Conservation (phyloP, 2,113 vertebrate species). For the Seriola quinqueradiata region DNA sequence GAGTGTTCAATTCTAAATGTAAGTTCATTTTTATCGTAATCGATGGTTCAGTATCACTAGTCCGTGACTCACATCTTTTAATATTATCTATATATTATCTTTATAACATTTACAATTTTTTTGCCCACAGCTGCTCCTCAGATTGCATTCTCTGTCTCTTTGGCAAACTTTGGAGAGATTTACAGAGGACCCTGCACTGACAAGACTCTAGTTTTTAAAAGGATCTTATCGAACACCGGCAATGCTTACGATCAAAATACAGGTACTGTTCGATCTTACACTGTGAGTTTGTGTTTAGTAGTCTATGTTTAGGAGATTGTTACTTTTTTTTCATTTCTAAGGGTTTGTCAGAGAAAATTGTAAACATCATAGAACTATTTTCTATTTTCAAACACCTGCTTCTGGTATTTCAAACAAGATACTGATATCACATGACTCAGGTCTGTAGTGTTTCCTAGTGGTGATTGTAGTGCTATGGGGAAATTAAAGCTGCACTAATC, state of each 20-base stretch:
- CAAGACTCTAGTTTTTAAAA: conserved; percentile 63
- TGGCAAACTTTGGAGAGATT: conserved; percentile 34
- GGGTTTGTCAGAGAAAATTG: no score
- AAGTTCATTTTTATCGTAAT: no score
- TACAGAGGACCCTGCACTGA: conserved; percentile 51
- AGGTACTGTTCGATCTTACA: conserved; percentile 30
- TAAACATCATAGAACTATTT: no score
- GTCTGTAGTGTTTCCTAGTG: no score
- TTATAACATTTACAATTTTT: not conserved
- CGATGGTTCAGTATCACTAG: no score
- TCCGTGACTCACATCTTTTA: not conserved
- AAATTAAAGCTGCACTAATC: no score
- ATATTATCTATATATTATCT: no score
- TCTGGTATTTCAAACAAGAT: conserved; percentile 29
- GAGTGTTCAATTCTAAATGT: no score
- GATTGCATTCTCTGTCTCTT: conserved; percentile 42
- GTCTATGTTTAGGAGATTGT: no score
- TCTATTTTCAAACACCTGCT: not conserved
- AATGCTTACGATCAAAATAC: conserved; percentile 51
- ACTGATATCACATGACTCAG: not conserved
- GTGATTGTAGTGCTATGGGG: no score
- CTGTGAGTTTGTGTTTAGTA: not conserved
- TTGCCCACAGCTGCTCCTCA: conserved; percentile 18
- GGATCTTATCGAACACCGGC: conserved; percentile 63
- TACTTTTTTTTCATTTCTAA: no score